These are phyloP conservation scores for Chouioia cunea DNA, from an alignment of 2,888 invertebrate genomes.

Conservation along the genomic window DNA sequence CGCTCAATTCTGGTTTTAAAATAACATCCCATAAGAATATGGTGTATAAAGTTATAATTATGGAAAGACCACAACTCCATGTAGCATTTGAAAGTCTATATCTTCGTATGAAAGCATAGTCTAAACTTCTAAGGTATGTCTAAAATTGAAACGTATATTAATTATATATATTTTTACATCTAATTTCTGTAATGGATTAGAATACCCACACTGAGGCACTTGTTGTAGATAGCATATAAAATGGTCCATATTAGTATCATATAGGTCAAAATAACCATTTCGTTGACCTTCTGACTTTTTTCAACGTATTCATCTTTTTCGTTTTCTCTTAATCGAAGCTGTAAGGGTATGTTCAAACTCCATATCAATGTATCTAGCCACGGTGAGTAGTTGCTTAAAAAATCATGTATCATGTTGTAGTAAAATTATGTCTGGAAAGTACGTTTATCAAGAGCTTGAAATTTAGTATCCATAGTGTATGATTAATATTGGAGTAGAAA, in stretches of 20 bases:
- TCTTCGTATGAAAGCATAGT: constrained; percentile 24
- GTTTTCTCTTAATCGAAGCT: constrained; percentile 33
- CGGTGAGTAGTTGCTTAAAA: constrained; percentile 26
- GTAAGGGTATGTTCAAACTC: constrained; percentile 24
- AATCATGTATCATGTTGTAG: constrained; percentile 35
- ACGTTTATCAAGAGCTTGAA: not conserved
- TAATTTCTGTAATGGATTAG: constrained; percentile 12
- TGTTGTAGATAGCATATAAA: constrained; percentile 41
- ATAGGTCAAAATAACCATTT: constrained; percentile 27
- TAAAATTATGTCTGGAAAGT: constrained; percentile 1
- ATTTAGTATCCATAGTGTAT: no score
- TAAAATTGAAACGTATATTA: constrained; percentile 5
- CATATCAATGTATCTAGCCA: constrained; percentile 31
- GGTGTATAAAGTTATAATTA: constrained; percentile 35
- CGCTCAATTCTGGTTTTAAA: constrained; percentile 27
- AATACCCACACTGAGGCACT: constrained; percentile 48
- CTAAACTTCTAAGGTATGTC: constrained; percentile 32
- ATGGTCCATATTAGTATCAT: constrained; percentile 42
- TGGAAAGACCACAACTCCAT: constrained; percentile 36
- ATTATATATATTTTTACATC: constrained; percentile 6
- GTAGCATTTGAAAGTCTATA: constrained; percentile 28
- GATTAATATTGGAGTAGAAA: not conserved
- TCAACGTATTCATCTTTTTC: constrained; percentile 15
- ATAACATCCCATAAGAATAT: constrained; percentile 31
- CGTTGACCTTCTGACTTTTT: constrained; percentile 14